These are phyloP conservation scores for Coilia nasus DNA, from an alignment of 2,797 vertebrate species.

Conservation along the genomic window DNA sequence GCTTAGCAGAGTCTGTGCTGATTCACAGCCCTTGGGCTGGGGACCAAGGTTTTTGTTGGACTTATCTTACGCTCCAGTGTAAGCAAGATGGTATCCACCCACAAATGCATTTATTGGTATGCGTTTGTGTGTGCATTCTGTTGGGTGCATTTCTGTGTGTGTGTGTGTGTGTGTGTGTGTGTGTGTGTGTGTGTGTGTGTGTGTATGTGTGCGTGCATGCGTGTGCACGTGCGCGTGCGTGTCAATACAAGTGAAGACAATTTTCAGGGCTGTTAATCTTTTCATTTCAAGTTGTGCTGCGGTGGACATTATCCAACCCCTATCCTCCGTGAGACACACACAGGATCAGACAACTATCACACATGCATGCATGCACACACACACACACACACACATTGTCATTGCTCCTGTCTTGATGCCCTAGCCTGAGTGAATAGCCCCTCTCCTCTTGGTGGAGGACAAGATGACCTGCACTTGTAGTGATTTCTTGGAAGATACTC, in stretches of 20 bases:
- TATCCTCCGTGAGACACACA: not conserved
- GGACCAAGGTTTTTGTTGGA: no score
- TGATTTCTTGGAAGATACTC: conserved; percentile 60
- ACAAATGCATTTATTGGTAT: not conserved
- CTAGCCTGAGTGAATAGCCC: not conserved
- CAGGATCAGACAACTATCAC: no score
- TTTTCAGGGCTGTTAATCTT: conserved; percentile 6
- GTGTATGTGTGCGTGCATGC: not conserved
- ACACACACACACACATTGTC: no score
- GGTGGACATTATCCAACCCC: not conserved
- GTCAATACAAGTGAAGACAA: not conserved
- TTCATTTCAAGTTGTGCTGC: conserved; percentile 6
- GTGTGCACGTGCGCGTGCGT: not conserved
- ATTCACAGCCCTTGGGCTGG: no score
- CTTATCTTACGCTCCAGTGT: no score
- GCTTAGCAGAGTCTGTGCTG: no score
- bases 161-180: no score
- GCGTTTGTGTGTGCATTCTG: no score
- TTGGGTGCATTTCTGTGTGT: no score
- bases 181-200: no score
- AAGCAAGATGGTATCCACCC: not conserved
- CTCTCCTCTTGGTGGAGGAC: conserved; percentile 24
- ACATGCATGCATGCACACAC: no score
- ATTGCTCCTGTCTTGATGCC: not conserved
- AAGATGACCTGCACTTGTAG: conserved; percentile 63